Percentiles rank a stretch among this genome's conserved stretches.
These are phyloP conservation scores for Cottus gobio DNA, from an alignment of 2,113 vertebrate species.

Conservation along the genomic window DNA sequence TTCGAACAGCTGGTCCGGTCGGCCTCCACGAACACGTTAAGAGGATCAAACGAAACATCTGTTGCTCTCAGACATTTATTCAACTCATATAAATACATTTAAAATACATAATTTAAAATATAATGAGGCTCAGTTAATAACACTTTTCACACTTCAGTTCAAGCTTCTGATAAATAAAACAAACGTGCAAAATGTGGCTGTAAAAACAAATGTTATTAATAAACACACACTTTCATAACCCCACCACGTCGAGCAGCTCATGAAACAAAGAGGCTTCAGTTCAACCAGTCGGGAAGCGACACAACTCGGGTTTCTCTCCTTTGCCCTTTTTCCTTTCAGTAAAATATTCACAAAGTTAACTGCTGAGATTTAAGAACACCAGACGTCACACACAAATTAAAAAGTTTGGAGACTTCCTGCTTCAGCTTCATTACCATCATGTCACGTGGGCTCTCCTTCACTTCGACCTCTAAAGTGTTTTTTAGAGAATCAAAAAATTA, in stretches of 20 bases:
- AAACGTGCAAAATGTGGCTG: background rate
- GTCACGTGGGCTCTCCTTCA: no score
- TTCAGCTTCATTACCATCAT: no score
- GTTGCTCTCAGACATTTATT: background rate
- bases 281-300: no score
- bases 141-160: conserved; percentile 9
- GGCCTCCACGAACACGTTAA: no score
- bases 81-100: background rate
- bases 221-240: background rate
- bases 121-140: background rate
- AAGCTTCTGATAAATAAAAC: conserved; percentile 7
- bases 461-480: no score
- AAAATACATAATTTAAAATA: background rate
- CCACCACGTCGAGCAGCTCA: background rate
- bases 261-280: no score
- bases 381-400: background rate
- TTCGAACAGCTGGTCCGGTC: no score
- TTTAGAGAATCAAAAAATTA: no score
- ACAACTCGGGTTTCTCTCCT: no score
- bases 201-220: background rate
- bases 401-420: no score
- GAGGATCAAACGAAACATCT: background rate
- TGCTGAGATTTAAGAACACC: background rate
- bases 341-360: background rate
- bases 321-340: no score